Evolutionary conservation across 2,113 vertebrate genomes (phyloP).

Genomic region (Cyanoderma ruficeps): DNA sequence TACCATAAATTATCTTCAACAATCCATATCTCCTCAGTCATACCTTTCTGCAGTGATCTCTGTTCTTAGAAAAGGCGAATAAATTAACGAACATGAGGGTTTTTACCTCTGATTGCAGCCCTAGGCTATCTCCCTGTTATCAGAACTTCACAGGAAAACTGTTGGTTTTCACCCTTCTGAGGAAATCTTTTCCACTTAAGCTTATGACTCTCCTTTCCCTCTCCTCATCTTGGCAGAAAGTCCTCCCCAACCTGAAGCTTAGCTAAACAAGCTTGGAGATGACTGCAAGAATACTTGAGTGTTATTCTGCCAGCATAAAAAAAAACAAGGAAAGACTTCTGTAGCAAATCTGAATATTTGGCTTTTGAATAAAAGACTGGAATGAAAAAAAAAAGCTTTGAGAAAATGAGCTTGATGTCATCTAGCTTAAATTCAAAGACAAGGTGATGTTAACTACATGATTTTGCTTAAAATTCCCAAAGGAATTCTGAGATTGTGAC

Average conservation of each 20-base stretch:
- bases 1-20: constrained; percentile 32
- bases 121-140: not conserved
- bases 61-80: not conserved
- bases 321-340: not conserved
- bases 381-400: not conserved
- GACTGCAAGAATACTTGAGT: not conserved
- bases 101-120: not conserved
- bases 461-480: not conserved
- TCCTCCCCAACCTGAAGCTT: not conserved
- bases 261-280: not conserved
- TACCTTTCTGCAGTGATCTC: not conserved
- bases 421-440: not conserved
- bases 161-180: not conserved
- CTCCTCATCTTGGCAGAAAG: not conserved
- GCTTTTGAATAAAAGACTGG: not conserved
- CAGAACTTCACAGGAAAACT: not conserved
- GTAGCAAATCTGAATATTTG: not conserved
- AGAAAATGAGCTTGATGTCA: not conserved
- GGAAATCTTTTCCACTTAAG: not conserved
- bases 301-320: not conserved
- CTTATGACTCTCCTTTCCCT: not conserved
- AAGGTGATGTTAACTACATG: not conserved
- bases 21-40: not conserved
- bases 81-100: not conserved
- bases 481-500: not conserved